A percentile compares a stretch with the other conserved stretches of the same genome.
These are phyloP conservation scores for Procambarus clarkii DNA, from an alignment of 1,140 invertebrate genomes.

Conservation along the genomic window DNA sequence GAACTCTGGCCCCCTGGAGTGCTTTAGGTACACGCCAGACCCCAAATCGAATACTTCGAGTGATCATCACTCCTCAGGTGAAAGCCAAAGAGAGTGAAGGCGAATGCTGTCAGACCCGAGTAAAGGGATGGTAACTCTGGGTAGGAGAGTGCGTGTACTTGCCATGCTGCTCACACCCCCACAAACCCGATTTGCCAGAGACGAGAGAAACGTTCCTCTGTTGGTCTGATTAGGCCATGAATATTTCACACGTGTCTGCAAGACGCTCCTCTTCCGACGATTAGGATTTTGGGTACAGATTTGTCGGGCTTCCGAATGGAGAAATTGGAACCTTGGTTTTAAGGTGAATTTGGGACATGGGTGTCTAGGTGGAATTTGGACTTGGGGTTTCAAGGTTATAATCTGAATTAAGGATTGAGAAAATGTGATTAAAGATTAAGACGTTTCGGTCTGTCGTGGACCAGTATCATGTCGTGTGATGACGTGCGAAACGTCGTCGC, in stretches of 20 bases:
- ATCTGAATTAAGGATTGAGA: no score
- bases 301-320: no score
- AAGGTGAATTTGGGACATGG: not conserved
- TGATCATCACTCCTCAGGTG: not conserved
- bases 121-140: not conserved
- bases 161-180: not conserved
- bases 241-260: not conserved
- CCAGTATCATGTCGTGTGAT: no score
- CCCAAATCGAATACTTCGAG: not conserved
- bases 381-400: not conserved
- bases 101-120: not conserved
- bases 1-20: no score
- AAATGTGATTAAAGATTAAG: no score
- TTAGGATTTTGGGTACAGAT: no score
- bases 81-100: not conserved
- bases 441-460: no score
- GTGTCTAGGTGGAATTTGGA: not conserved
- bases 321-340: no score
- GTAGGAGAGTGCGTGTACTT: not conserved
- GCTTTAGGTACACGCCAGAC: not conserved
- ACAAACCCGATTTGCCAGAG: not conserved
- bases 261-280: not conserved
- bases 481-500: no score
- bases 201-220: not conserved
- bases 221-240: not conserved